phyloP scores from a whole-genome alignment of 2,797 vertebrate genomes.

The Masticophis lateralis region DNA sequence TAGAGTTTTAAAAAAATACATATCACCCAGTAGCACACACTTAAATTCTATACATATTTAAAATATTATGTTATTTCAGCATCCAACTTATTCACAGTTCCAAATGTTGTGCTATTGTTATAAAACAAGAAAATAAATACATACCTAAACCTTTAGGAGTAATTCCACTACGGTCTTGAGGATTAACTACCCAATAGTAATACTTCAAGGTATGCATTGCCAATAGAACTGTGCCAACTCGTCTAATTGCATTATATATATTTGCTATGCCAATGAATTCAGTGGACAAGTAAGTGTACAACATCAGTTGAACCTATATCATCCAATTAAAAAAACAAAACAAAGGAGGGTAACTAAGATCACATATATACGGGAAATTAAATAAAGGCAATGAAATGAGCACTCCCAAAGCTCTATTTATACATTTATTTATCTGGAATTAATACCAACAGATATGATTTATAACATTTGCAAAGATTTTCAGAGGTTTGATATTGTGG shows the following conservation, averaged over 20 bases:
- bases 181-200: slow-evolving; percentile 95
- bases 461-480: background rate
- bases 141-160: slow-evolving; percentile 88
- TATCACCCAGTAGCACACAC: background rate
- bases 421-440: background rate
- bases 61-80: background rate
- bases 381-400: background rate
- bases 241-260: slow-evolving; percentile 92
- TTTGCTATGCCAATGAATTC: slow-evolving; percentile 96
- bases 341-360: slow-evolving; percentile 1
- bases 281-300: slow-evolving; percentile 94
- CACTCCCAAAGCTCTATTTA: background rate
- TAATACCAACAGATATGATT: background rate
- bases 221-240: slow-evolving; percentile 93
- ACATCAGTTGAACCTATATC: slow-evolving; percentile 85
- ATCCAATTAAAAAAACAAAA: slow-evolving; percentile 14
- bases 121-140: slow-evolving; percentile 27
- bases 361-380: background rate
- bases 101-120: slow-evolving; percentile 27
- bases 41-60: background rate
- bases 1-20: background rate
- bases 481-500: background rate
- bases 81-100: background rate
- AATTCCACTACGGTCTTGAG: slow-evolving; percentile 93
- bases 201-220: slow-evolving; percentile 96